These are phyloP conservation scores for Dendrocincla fuliginosa DNA, from an alignment of 2,797 vertebrate species.

Conservation along the genomic window DNA sequence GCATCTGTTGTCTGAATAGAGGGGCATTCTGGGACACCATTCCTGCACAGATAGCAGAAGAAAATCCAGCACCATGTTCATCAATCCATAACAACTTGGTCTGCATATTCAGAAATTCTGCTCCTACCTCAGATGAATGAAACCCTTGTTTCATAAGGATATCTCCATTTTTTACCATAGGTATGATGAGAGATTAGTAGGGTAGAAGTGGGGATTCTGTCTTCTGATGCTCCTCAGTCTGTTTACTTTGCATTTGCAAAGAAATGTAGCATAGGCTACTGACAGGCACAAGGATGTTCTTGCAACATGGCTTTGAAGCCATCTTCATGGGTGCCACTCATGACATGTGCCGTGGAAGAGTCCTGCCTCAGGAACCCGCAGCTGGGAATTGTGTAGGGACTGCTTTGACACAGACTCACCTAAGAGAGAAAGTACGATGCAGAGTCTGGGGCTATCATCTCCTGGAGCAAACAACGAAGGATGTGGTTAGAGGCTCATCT, in stretches of 20 bases:
- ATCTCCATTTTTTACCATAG: background rate
- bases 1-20: background rate
- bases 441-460: background rate
- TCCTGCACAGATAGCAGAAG: background rate
- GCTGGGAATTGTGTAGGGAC: background rate
- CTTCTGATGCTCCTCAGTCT: background rate
- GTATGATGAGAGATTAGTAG: background rate
- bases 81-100: background rate
- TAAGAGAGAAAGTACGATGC: background rate
- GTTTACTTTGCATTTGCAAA: background rate
- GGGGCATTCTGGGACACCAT: background rate
- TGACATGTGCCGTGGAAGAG: background rate
- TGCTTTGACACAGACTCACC: background rate
- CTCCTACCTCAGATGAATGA: background rate
- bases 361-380: background rate
- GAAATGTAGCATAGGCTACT: background rate
- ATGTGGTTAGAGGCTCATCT: constrained; percentile 6
- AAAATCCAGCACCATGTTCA: background rate
- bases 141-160: background rate
- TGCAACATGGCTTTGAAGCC: background rate
- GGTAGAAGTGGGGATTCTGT: background rate
- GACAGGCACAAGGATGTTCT: background rate
- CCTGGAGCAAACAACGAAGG: background rate
- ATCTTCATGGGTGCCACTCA: background rate
- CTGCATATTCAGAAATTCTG: background rate